Conservation (phyloP, 2,113 vertebrate species). For the Sphyrna mokarran region DNA sequence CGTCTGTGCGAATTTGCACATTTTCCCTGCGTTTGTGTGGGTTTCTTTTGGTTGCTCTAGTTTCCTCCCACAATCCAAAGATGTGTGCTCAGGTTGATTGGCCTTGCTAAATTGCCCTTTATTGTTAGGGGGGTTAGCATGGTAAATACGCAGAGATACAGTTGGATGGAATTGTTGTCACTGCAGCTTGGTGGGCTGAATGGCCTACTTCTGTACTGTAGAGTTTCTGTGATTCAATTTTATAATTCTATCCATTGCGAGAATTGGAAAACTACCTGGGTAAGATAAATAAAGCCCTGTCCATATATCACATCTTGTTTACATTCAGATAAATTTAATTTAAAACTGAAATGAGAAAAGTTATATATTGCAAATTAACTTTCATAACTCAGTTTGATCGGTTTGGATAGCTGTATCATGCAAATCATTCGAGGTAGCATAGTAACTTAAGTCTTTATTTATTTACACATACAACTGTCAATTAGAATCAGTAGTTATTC, state of each 20-base stretch:
- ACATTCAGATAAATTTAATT: not conserved
- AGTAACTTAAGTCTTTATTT: not conserved
- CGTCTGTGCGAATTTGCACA: no score
- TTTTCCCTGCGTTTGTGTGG: no score
- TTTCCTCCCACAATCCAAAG: no score
- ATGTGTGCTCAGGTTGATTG: no score
- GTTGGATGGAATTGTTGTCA: no score
- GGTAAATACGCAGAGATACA: no score
- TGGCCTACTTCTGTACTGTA: no score
- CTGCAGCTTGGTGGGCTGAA: no score
- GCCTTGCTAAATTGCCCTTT: no score
- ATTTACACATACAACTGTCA: not conserved
- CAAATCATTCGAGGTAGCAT: not conserved
- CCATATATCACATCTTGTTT: not conserved
- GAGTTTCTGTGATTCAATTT: no score
- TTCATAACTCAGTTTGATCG: not conserved
- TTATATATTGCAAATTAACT: constrained; percentile 1
- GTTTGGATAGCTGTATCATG: not conserved
- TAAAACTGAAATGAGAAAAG: constrained; percentile 21
- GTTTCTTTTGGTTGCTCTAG: no score
- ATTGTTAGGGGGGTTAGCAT: no score
- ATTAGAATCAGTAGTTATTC: not conserved
- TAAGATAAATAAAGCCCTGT: not conserved
- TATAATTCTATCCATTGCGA: not conserved
- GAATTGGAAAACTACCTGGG: not conserved